Conservation (phyloP, 2,113 vertebrate species). For the Tylochromis polylepis region DNA sequence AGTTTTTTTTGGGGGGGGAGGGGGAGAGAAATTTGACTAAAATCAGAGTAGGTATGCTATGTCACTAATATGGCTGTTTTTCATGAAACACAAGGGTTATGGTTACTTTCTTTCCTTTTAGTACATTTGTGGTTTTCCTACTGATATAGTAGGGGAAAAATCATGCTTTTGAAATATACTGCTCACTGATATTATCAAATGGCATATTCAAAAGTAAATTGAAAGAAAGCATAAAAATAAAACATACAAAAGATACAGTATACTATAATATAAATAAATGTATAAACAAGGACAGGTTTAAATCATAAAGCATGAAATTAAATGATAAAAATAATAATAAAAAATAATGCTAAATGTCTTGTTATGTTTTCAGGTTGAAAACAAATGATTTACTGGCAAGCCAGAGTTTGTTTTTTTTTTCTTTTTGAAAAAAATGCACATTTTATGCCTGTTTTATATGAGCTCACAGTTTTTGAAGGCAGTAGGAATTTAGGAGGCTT, state of each 20-base stretch:
- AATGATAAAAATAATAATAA: background rate
- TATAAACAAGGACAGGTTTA: rapidly evolving
- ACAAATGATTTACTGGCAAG: background rate
- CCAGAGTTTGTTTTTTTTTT: background rate
- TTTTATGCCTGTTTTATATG: background rate
- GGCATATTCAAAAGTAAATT: background rate
- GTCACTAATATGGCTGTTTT: background rate
- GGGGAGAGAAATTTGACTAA: background rate
- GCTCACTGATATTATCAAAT: background rate
- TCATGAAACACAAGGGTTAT: background rate
- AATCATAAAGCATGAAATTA: background rate
- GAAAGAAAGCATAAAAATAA: background rate
- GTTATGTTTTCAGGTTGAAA: background rate
- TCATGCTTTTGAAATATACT: background rate
- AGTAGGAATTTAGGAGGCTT: rapidly evolving
- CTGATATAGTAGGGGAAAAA: background rate
- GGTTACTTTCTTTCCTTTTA: background rate
- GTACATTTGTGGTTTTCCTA: background rate
- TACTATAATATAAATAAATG: background rate
- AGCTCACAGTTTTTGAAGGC: background rate
- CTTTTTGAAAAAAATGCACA: no score
- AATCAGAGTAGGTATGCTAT: background rate
- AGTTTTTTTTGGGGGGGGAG: background rate
- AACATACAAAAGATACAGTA: background rate
- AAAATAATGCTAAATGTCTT: background rate